Conservation (phyloP, 2,888 invertebrate species). For the Pocota personata region DNA sequence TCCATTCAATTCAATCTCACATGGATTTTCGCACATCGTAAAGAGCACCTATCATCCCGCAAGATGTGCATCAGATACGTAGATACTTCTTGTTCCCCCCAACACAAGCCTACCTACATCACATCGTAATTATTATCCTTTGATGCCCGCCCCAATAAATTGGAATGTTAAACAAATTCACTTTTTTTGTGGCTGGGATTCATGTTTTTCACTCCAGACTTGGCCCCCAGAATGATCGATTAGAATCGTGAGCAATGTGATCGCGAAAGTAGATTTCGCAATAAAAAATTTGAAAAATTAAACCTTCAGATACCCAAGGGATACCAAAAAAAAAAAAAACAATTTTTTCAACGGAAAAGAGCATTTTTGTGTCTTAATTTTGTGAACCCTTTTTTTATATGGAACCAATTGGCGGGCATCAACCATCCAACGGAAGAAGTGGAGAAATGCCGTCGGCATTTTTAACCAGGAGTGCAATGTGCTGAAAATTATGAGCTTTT, state of each 20-base stretch:
- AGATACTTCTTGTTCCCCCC: slow-evolving; percentile 17
- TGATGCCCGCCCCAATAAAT: slow-evolving; percentile 61
- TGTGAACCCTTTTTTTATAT: neutral
- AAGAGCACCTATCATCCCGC: slow-evolving; percentile 64
- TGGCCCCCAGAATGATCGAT: slow-evolving; percentile 58
- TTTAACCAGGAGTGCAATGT: slow-evolving; percentile 50
- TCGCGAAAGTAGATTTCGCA: slow-evolving; percentile 45
- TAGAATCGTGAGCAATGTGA: slow-evolving; percentile 62
- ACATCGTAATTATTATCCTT: slow-evolving; percentile 65
- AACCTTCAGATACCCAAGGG: slow-evolving; percentile 9
- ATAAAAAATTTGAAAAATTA: no score
- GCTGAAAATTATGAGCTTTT: slow-evolving; percentile 61
- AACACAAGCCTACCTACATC: slow-evolving; percentile 11
- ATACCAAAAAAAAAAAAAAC: neutral
- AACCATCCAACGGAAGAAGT: slow-evolving; percentile 5
- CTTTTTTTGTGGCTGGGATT: slow-evolving; percentile 16
- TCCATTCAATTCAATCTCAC: slow-evolving; percentile 68
- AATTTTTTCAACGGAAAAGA: slow-evolving; percentile 11
- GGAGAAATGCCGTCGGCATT: slow-evolving; percentile 9
- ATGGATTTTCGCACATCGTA: slow-evolving; percentile 72
- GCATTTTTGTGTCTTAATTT: slow-evolving; percentile 67
- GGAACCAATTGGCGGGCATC: slow-evolving; percentile 3
- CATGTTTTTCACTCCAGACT: neutral
- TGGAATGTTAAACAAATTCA: slow-evolving; percentile 72
- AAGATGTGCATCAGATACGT: slow-evolving; percentile 58